These are phyloP conservation scores for Brachionus rubens DNA, from an alignment of 1,140 invertebrate genomes.

Conservation along the genomic window DNA sequence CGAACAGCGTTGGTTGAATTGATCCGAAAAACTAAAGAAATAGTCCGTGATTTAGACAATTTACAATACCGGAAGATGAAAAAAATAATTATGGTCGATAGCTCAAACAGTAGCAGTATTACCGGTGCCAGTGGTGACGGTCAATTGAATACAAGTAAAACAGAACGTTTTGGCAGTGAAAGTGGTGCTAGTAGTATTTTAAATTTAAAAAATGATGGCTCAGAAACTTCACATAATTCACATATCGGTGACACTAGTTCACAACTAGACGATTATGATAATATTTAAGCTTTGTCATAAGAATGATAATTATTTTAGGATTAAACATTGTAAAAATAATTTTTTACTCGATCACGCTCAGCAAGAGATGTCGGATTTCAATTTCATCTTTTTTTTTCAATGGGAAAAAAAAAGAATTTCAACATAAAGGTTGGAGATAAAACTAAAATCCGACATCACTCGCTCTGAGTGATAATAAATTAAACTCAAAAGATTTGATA, in stretches of 20 bases:
- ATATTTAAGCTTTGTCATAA: too few species aligned
- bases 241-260: conserved; percentile 23
- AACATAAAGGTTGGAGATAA: too few species aligned
- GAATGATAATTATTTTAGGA: too few species aligned
- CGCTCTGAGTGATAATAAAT: too few species aligned
- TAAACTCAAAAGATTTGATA: too few species aligned
- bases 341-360: too few species aligned
- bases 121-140: not conserved
- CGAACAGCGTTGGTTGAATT: conserved; percentile 72
- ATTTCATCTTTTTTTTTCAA: too few species aligned
- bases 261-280: conserved; percentile 18
- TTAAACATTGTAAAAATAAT: too few species aligned
- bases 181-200: conserved; percentile 6
- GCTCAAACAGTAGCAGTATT: not conserved
- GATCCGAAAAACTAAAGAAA: conserved; percentile 92
- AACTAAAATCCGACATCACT: too few species aligned
- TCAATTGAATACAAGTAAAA: not conserved
- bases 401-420: too few species aligned
- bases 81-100: conserved; percentile 78
- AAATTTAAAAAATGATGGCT: conserved; percentile 39
- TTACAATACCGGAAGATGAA: conserved; percentile 98
- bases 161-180: not conserved
- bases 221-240: conserved; percentile 18
- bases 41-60: conserved; percentile 95
- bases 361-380: too few species aligned